Evolutionary conservation across 1,140 invertebrate genomes (phyloP).

Genomic region (Melitaea cinxia): DNA sequence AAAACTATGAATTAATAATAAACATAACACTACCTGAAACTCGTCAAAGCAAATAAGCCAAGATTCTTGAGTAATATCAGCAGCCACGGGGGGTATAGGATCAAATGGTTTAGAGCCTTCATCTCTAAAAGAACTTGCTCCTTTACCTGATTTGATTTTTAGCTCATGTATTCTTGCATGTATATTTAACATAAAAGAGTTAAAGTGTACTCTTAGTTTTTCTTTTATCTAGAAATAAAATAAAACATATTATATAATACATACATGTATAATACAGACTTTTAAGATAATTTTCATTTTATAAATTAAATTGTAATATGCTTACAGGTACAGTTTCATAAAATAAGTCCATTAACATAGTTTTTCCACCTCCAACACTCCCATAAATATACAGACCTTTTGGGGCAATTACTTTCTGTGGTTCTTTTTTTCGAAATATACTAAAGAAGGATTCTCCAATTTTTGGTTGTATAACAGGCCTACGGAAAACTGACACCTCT

Average conservation of each 20-base stretch:
- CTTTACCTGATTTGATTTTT: conserved; percentile 86
- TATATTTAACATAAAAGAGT: conserved; percentile 98
- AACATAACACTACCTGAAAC: conserved; percentile 92
- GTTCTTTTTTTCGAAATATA: conserved; percentile 75
- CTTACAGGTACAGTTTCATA: conserved; percentile 86
- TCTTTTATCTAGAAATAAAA: conserved; percentile 52
- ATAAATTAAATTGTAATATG: conserved; percentile 26
- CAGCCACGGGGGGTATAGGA: conserved; percentile 96
- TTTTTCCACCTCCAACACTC: conserved; percentile 97
- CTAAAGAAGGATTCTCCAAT: conserved; percentile 63
- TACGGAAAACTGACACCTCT: conserved; percentile 83
- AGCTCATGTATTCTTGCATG: conserved; percentile 93
- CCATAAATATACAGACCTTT: conserved; percentile 93
- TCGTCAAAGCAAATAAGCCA: conserved; percentile 99
- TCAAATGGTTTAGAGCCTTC: conserved; percentile 91
- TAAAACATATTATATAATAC: neutral
- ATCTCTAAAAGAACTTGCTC: conserved; percentile 84
- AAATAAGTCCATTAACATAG: conserved; percentile 99
- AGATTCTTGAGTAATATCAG: conserved; percentile 90
- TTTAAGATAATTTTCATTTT: conserved; percentile 10
- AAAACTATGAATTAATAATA: neutral
- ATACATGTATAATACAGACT: neutral
- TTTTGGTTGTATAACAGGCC: conserved; percentile 74
- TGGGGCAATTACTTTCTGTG: conserved; percentile 81
- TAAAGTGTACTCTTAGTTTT: conserved; percentile 89